Percentiles rank a stretch among this genome's conserved stretches.
Conservation (phyloP, 1,140 invertebrate genomes). For the Macrobrachium rosenbergii region DNA sequence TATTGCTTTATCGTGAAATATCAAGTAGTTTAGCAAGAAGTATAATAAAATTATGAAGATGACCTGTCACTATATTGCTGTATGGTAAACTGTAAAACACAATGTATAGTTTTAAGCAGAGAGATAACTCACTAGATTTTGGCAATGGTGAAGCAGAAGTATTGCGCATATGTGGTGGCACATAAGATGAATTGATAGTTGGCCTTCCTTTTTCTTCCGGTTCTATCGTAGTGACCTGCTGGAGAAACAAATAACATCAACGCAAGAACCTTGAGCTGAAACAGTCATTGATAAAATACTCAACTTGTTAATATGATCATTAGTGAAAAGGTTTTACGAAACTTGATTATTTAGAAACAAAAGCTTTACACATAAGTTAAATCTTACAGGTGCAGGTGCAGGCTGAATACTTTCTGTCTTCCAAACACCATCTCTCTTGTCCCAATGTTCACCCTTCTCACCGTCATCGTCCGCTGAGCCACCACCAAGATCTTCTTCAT, state of each 20-base stretch:
- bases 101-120: background rate
- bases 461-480: conserved; percentile 58
- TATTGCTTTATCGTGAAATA: too few relatives aligned
- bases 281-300: too few relatives aligned
- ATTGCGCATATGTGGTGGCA: conserved; percentile 55
- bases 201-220: conserved; percentile 39
- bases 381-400: conserved; percentile 26
- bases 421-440: conserved; percentile 58
- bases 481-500: conserved; percentile 55
- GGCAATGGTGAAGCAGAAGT: conserved; percentile 41
- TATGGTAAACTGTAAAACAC: background rate
- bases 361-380: background rate
- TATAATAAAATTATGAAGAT: too few relatives aligned
- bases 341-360: background rate
- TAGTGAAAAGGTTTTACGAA: background rate
- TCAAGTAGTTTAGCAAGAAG: too few relatives aligned
- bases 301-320: too few relatives aligned
- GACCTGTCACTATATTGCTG: too few relatives aligned
- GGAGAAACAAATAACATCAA: background rate
- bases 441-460: conserved; percentile 43
- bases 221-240: conserved; percentile 13
- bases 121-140: conserved; percentile 39
- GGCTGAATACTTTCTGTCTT: conserved; percentile 41
- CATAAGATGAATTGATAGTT: conserved; percentile 31
- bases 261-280: too few relatives aligned